Conservation (phyloP, 92 coral and sea anemone species). For the Epizoanthus fatuus region DNA sequence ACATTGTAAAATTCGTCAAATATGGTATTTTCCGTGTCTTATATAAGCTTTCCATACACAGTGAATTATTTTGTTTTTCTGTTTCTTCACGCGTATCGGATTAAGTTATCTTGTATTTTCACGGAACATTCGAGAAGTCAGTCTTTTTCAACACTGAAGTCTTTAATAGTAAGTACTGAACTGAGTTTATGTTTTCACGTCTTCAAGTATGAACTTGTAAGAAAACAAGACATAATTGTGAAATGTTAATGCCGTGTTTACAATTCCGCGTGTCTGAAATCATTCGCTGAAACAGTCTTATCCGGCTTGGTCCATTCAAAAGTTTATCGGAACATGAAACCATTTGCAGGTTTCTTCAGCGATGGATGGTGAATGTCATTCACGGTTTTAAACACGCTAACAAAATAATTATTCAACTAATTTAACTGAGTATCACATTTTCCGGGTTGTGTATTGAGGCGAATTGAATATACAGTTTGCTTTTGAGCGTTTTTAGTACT, state of each 20-base stretch:
- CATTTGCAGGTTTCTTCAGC: neutral
- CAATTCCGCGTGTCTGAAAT: neutral
- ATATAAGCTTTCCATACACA: neutral
- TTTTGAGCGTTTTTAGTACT: neutral
- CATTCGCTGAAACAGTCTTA: neutral
- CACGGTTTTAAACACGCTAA: neutral
- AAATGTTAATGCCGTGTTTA: constrained; percentile 2
- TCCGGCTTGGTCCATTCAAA: neutral
- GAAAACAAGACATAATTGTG: constrained; percentile 33
- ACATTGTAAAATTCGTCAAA: constrained; percentile 20
- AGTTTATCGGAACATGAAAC: neutral
- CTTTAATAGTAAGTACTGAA: neutral
- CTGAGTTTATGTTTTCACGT: neutral
- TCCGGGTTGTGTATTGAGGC: neutral
- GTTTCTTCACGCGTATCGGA: constrained; percentile 17
- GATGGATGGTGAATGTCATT: neutral
- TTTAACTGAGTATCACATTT: neutral
- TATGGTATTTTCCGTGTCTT: constrained; percentile 19
- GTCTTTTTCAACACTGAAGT: neutral
- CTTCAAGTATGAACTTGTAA: constrained; percentile 1
- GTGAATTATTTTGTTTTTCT: constrained; percentile 5
- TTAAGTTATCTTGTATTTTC: constrained; percentile 1
- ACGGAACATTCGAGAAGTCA: neutral
- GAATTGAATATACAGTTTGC: constrained; percentile 21
- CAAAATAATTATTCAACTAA: neutral